These are phyloP conservation scores for Gallinago stenura DNA, from an alignment of 2,797 vertebrate species.

Conservation along the genomic window DNA sequence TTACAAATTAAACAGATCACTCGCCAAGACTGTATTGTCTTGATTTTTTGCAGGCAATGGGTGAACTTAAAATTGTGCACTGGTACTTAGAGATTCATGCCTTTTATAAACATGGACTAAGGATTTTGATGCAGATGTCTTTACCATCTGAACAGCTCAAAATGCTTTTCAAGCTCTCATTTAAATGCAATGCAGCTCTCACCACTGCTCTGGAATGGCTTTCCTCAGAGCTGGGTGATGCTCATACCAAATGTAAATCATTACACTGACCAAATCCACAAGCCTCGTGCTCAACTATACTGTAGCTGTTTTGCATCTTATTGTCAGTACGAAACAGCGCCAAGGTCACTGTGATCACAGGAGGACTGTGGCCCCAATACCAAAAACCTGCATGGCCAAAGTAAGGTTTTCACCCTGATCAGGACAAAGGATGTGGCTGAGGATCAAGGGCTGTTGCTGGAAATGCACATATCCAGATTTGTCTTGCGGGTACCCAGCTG, in stretches of 20 bases:
- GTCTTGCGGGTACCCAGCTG: not conserved
- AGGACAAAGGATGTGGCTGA: not conserved
- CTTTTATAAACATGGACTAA: not conserved
- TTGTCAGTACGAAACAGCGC: not conserved
- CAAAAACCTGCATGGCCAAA: not conserved
- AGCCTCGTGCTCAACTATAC: not conserved
- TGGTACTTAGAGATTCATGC: not conserved
- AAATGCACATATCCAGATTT: not conserved
- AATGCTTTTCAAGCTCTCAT: slow-evolving; percentile 24
- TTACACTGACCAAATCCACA: not conserved
- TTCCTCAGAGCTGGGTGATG: not conserved
- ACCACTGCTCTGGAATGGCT: not conserved
- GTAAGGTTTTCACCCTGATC: not conserved
- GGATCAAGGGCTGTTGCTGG: not conserved
- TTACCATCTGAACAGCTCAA: slow-evolving; percentile 9
- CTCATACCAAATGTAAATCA: not conserved
- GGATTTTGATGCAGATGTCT: slow-evolving; percentile 5
- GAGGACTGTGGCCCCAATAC: not conserved
- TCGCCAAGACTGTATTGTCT: slow-evolving; percentile 17
- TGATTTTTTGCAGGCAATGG: not conserved
- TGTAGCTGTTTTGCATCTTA: not conserved
- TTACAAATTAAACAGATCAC: slow-evolving; percentile 17
- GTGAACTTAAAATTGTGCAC: not conserved
- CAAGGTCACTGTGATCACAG: not conserved
- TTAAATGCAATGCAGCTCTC: not conserved